These are phyloP conservation scores for Ceratina calcarata DNA, from an alignment of 1,140 invertebrate species.

Conservation along the genomic window DNA sequence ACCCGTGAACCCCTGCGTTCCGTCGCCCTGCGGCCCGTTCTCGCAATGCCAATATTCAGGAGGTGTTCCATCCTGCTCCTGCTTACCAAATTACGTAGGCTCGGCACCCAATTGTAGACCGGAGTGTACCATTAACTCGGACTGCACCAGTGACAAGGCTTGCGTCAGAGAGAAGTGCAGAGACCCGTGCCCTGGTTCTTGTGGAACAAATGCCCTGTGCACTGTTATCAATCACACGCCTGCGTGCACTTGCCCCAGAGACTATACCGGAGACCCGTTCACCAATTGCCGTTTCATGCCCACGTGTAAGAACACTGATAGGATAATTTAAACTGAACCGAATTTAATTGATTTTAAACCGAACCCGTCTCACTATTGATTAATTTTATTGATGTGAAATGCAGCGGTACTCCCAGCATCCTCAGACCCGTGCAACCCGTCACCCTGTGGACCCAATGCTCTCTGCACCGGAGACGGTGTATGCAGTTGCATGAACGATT, in stretches of 20 bases:
- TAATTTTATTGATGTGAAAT: not conserved
- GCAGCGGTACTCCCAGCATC: conserved; percentile 56
- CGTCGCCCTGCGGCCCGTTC: conserved; percentile 82
- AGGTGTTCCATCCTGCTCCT: conserved; percentile 81
- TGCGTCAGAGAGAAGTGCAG: conserved; percentile 87
- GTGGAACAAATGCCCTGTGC: conserved; percentile 84
- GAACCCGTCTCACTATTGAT: not conserved
- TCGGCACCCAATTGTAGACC: conserved; percentile 86
- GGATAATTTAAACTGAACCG: not conserved
- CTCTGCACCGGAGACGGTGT: conserved; percentile 71
- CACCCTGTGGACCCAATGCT: conserved; percentile 81
- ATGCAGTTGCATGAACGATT: conserved; percentile 78
- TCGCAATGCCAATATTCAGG: conserved; percentile 81
- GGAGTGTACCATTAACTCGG: conserved; percentile 87
- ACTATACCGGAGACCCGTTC: conserved; percentile 84
- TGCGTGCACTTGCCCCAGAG: conserved; percentile 81
- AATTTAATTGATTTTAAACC: not conserved
- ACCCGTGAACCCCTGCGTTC: conserved; percentile 77
- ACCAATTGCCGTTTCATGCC: conserved; percentile 80
- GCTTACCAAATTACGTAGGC: conserved; percentile 82
- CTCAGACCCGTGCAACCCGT: conserved; percentile 79
- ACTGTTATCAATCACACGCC: conserved; percentile 82
- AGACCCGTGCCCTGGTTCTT: conserved; percentile 88
- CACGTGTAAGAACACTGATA: conserved; percentile 54
- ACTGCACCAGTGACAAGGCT: conserved; percentile 86